Evolutionary conservation across 2,113 vertebrate species (phyloP).

Genomic region (Petrocephalus zakoni): DNA sequence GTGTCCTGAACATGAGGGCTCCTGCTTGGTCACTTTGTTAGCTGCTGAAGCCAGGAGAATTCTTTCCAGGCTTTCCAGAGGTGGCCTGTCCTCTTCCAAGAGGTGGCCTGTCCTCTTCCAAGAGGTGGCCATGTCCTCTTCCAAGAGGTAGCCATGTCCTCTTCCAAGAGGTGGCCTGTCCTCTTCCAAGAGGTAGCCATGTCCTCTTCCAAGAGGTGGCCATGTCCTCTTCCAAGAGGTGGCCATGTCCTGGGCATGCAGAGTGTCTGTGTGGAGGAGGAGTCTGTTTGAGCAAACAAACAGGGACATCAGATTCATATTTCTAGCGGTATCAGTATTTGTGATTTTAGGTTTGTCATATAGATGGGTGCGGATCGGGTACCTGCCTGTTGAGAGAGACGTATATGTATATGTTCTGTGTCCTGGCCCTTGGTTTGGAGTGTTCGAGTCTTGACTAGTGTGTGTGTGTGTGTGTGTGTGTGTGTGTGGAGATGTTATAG

Average conservation of each 20-base stretch:
- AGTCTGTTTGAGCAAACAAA: not conserved
- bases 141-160: no score
- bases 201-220: not conserved
- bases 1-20: not conserved
- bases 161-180: not conserved
- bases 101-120: not conserved
- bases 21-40: not conserved
- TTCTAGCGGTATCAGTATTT: not conserved
- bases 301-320: not conserved
- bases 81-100: not conserved
- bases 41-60: not conserved
- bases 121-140: not conserved
- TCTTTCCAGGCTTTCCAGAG: no score
- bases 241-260: not conserved
- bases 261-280: no score
- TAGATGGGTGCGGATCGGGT: not conserved
- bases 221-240: no score
- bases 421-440: not conserved
- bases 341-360: not conserved
- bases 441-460: no score
- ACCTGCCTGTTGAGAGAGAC: not conserved
- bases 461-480: no score
- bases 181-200: not conserved
- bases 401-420: not conserved
- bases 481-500: not conserved